Conservation (phyloP, 2,888 invertebrate genomes). For the Euphydryas editha region DNA sequence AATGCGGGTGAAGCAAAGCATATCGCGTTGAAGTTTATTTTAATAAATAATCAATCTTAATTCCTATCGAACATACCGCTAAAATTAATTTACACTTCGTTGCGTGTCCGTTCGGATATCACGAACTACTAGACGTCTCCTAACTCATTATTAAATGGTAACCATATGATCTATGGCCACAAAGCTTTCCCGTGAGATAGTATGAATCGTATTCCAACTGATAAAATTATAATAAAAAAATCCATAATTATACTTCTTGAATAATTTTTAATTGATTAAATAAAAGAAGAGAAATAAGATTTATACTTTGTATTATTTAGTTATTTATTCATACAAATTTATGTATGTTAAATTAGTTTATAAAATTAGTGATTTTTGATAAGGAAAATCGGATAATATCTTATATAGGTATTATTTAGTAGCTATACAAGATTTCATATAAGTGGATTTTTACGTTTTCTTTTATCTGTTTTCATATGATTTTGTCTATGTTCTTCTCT, state of each 20-base stretch:
- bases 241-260: neutral
- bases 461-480: too few species aligned
- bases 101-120: slow-evolving; percentile 9
- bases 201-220: neutral
- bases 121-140: slow-evolving; percentile 10
- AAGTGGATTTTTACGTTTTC: too few species aligned
- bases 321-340: too few species aligned
- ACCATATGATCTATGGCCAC: neutral
- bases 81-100: slow-evolving; percentile 6
- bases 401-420: too few species aligned
- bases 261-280: neutral
- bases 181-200: slow-evolving; percentile 2
- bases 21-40: neutral
- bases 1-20: neutral
- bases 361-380: too few species aligned
- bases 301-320: too few species aligned
- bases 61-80: slow-evolving; percentile 5
- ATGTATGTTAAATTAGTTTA: too few species aligned
- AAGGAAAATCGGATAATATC: too few species aligned
- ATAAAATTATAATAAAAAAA: neutral
- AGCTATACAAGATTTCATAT: too few species aligned
- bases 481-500: too few species aligned
- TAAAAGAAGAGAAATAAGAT: too few species aligned
- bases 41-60: slow-evolving; percentile 5
- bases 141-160: slow-evolving; percentile 6